phyloP scores from a whole-genome alignment of 2,888 invertebrate species.

The Meliscaeva auricollis region DNA sequence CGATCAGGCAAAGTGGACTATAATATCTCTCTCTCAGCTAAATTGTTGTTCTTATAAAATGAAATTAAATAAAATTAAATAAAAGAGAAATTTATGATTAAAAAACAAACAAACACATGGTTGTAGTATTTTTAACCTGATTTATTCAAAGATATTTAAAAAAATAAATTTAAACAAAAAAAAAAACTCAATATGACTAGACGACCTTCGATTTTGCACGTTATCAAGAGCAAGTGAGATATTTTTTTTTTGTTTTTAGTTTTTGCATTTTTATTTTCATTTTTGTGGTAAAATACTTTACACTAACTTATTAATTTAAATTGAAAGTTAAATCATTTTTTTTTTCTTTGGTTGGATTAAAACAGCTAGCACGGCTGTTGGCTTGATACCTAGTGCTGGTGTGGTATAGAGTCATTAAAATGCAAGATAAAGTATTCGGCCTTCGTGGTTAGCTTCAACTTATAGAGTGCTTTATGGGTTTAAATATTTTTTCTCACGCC shows the following conservation, averaged over 20 bases:
- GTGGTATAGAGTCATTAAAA: conserved; percentile 11
- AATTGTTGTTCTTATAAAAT: conserved; percentile 55
- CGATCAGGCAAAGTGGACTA: conserved; percentile 44
- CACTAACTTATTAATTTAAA: conserved; percentile 33
- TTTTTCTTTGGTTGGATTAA: not conserved
- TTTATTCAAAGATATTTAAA: conserved; percentile 47
- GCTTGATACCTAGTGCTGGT: not conserved
- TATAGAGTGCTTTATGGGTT: conserved; percentile 32
- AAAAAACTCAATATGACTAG: conserved; percentile 37
- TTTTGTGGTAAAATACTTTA: conserved; percentile 29
- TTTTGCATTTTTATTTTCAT: no score
- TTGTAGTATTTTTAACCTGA: conserved; percentile 63
- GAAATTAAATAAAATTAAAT: conserved; percentile 35
- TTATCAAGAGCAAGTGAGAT: conserved; percentile 47
- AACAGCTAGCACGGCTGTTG: not conserved
- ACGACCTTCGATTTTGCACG: conserved; percentile 65
- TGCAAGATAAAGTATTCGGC: conserved; percentile 22
- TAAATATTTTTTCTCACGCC: conserved; percentile 33
- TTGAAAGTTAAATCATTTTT: conserved; percentile 41
- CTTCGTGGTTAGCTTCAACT: conserved; percentile 17
- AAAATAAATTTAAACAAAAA: conserved; percentile 2
- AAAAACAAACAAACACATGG: conserved; percentile 48
- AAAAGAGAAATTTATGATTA: conserved; percentile 42
- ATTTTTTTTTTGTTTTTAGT: conserved; percentile 5
- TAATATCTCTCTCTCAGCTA: conserved; percentile 55